A percentile compares a stretch with the other conserved stretches of the same genome.
Conservation (phyloP, 2,113 vertebrate species). For the Haemorhous mexicanus region DNA sequence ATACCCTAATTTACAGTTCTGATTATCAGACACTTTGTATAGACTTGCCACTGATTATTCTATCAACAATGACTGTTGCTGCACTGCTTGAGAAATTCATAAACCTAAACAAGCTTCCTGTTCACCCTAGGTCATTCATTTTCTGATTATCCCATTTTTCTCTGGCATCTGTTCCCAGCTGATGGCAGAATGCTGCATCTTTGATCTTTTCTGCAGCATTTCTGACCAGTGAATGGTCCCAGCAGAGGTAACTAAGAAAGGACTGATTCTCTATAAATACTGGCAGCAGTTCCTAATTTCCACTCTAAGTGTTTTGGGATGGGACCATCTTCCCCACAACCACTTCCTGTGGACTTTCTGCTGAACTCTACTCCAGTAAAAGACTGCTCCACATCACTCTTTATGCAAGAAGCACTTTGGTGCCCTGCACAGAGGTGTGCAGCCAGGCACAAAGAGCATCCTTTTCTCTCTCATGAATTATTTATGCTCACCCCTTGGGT, state of each 20-base stretch:
- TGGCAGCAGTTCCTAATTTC: neutral
- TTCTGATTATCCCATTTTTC: neutral
- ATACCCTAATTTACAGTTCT: neutral
- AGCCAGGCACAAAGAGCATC: conserved; percentile 48
- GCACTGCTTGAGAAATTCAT: neutral
- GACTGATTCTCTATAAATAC: neutral
- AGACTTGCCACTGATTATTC: neutral
- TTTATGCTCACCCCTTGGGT: conserved; percentile 32
- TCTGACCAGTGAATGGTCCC: neutral
- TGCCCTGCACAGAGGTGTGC: neutral
- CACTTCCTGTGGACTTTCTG: neutral
- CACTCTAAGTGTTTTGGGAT: neutral
- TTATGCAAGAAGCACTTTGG: conserved; percentile 43
- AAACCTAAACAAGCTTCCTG: neutral
- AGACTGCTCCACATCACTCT: neutral
- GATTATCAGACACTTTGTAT: neutral
- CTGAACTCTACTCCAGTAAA: conserved; percentile 10
- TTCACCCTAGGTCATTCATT: neutral
- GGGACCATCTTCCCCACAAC: neutral
- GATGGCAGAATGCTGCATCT: neutral
- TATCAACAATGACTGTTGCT: neutral
- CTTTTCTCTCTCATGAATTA: conserved; percentile 46
- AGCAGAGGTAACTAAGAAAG: neutral
- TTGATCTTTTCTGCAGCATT: neutral
- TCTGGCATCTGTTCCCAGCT: accelerated